These are phyloP conservation scores for Melitaea athalia DNA, from an alignment of 2,888 invertebrate genomes.

Conservation along the genomic window DNA sequence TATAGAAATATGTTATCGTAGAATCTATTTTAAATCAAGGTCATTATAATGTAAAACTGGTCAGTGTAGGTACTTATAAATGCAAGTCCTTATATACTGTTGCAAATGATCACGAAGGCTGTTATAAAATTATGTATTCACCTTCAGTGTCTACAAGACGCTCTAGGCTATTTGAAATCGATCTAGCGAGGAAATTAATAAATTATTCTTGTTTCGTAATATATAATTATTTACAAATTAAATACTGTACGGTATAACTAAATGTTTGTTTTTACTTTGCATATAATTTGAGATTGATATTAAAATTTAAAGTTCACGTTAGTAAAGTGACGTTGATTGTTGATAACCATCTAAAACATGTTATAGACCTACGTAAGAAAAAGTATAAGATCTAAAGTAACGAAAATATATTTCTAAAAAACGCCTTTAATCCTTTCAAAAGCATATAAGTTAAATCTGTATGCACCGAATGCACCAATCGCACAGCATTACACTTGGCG, in stretches of 20 bases:
- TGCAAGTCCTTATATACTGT: background rate
- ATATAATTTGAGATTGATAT: background rate
- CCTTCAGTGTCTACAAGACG: constrained; percentile 18
- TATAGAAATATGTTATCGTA: background rate
- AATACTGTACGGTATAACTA: no score
- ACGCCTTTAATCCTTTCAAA: background rate
- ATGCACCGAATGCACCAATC: constrained; percentile 52
- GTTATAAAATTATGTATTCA: constrained; percentile 17
- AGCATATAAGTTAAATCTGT: background rate
- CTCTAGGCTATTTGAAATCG: constrained; percentile 15
- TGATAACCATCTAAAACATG: no score
- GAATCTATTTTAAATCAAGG: background rate
- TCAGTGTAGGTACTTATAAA: background rate
- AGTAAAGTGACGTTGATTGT: no score
- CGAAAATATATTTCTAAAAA: background rate
- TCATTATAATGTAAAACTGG: background rate
- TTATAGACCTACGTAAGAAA: no score
- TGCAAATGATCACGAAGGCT: constrained; percentile 2
- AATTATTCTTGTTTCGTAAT: background rate
- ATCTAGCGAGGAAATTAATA: constrained; percentile 1
- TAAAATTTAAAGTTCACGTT: no score
- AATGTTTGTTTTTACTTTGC: no score
- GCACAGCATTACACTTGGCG: constrained; percentile 56
- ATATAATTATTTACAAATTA: background rate
- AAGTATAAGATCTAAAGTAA: background rate